Evolutionary conservation across 2,113 vertebrate genomes (phyloP).

Genomic region (Heterocephalus glaber): DNA sequence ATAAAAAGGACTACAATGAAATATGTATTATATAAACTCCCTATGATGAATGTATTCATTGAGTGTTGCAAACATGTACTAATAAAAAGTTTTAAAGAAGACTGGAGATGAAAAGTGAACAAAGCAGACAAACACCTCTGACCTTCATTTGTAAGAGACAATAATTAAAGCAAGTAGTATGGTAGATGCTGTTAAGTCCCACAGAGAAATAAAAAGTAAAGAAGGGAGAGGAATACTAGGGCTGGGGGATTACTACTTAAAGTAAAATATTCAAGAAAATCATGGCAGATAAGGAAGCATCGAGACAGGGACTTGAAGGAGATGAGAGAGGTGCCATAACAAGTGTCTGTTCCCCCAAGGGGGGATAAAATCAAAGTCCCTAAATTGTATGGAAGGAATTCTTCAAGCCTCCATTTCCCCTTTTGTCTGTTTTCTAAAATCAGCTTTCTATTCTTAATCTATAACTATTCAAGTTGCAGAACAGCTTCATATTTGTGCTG

Average conservation of each 20-base stretch:
- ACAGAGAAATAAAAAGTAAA: neutral
- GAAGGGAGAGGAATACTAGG: too few species aligned
- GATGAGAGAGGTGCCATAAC: neutral
- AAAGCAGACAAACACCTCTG: neutral
- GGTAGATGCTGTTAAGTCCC: neutral
- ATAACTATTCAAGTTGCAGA: constrained; percentile 5
- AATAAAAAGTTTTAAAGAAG: neutral
- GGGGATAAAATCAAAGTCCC: neutral
- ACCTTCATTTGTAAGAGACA: neutral
- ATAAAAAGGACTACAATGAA: neutral
- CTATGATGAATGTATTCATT: neutral
- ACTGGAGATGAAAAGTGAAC: neutral
- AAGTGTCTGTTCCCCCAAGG: accelerated
- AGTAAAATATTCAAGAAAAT: neutral
- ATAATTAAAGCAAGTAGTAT: neutral
- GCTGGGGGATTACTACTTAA: neutral
- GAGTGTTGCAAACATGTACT: neutral
- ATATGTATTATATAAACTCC: neutral
- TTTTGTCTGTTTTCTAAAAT: neutral
- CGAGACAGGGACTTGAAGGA: neutral
- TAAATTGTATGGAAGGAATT: neutral
- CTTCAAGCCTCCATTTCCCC: neutral
- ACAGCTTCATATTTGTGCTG: constrained; percentile 22
- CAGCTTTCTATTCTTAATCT: neutral
- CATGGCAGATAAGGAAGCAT: neutral